phyloP scores from a whole-genome alignment of 2,113 vertebrate genomes.

The Lethenteron reissneri region DNA sequence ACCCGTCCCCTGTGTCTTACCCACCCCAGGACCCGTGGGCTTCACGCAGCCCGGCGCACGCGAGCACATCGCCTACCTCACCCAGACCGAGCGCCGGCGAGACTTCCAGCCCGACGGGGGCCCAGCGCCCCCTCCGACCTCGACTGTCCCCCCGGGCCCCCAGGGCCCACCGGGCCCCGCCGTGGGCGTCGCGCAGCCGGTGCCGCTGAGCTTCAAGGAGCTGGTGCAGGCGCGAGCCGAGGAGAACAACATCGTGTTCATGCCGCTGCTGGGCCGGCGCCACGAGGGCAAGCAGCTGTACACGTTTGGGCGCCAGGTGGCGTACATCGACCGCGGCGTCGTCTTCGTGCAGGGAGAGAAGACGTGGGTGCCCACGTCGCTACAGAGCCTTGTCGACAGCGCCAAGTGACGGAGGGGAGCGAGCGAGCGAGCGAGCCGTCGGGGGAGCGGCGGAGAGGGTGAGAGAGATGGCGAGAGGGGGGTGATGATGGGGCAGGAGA shows the following conservation, averaged over 20 bases:
- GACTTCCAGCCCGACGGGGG: conserved; percentile 94
- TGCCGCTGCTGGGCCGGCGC: conserved; percentile 72
- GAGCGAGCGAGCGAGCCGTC: too few species aligned
- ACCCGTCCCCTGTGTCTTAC: too few species aligned
- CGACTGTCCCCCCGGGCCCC: conserved; percentile 55
- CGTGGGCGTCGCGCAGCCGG: conserved; percentile 16
- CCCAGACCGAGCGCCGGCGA: conserved; percentile 72
- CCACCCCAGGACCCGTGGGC: conserved; percentile 27
- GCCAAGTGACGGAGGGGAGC: conserved; percentile 40
- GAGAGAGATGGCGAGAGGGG: too few species aligned
- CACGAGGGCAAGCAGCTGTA: conserved; percentile 89
- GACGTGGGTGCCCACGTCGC: conserved; percentile 88
- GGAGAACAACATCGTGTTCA: conserved; percentile 96
- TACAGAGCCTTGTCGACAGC: conserved; percentile 79
- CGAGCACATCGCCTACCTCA: conserved; percentile 90
- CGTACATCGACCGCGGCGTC: conserved; percentile 79
- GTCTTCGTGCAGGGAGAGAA: conserved; percentile 94
- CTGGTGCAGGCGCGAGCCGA: conserved; percentile 84
- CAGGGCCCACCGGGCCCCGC: conserved; percentile 26
- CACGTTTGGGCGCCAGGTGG: conserved; percentile 78
- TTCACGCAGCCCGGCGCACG: conserved; percentile 86
- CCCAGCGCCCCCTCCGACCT: conserved; percentile 73
- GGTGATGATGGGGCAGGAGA: too few species aligned
- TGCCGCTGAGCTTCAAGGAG: conserved; percentile 92
- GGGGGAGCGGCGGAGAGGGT: too few species aligned